Base-by-base conservation (phyloP, 2,797 vertebrate genomes). In the Moxostoma hubbsi region DNA sequence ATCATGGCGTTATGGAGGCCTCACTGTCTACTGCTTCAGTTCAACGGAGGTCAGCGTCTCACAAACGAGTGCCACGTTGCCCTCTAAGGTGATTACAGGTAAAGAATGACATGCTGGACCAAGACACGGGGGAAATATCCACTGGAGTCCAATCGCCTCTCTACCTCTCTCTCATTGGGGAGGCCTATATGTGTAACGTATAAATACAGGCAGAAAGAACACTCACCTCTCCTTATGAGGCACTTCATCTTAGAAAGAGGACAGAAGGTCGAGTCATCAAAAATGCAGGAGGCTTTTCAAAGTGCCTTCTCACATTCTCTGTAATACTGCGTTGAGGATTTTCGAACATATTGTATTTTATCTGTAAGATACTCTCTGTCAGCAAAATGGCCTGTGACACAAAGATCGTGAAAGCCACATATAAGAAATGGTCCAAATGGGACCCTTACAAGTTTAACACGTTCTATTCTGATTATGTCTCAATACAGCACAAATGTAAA, bases 71-170 rank as follows among this genome's bases (percentile, higher is more conserved):
- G 82, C 87, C 15, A 75, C 81, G 43, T 86, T 85, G 61, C 76
- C 84, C 89, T 90, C 86, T 73, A 79, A 89, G 89, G 91, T 90
- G 91, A 93, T 93, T 94, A 93, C 90, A 88, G 91, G 91, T 92
- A 91, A 92, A 92, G 86, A 88, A 89, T 90, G 90, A 90, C 90
- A 88, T 69, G 75, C 81, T 83, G 62, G 74, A 82, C 79, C 82
- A 86, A 86, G 88, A 86, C 90, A 82, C 80, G 1, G 82, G 85
- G 85, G 82, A 87, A 90, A 84, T 88, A 88, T 84, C 68, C 86
- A 85, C 87, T 5, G 72, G 85, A 90, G 89, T 71, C 89, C 88
- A 88, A 89, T 89, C 88, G 66, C 71, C 70, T 72, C 84, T 11
- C 75, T 85, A 79, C 49, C 65, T 88, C 88, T 86, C 88, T 81